Conservation (phyloP, 2,797 vertebrate species). For the Clarias fuscus region DNA sequence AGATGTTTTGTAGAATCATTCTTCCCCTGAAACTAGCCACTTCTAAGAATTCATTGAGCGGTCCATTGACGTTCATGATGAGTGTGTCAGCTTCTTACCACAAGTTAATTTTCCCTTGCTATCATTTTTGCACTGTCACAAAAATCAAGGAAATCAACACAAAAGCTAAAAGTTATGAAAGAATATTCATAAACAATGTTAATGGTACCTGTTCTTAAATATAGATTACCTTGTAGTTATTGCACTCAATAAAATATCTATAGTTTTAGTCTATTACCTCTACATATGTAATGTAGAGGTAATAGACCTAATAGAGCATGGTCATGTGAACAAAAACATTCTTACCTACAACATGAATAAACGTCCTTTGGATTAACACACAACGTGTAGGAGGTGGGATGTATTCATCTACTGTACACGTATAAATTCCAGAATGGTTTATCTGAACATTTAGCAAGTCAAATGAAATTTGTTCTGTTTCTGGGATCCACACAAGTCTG, state of each 20-base stretch:
- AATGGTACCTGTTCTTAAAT: background rate
- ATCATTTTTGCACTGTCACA: background rate
- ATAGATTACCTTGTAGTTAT: background rate
- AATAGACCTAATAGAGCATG: too few species aligned
- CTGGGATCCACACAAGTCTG: background rate
- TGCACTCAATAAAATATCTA: background rate
- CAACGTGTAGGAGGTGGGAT: background rate
- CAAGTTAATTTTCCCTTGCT: background rate
- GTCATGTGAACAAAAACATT: background rate
- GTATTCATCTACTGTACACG: background rate
- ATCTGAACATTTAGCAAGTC: constrained; percentile 10
- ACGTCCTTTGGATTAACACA: background rate
- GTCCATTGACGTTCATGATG: too few species aligned
- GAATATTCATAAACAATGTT: background rate
- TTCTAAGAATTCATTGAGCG: too few species aligned
- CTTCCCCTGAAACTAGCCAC: too few species aligned
- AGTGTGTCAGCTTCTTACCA: too few species aligned
- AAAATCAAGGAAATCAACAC: background rate
- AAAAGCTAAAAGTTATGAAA: background rate
- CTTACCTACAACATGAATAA: background rate
- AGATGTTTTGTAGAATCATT: too few species aligned
- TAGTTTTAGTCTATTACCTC: background rate
- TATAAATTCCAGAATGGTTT: background rate
- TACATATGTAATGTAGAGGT: background rate
- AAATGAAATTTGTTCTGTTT: background rate